Base-by-base conservation (phyloP, 1,140 invertebrate genomes). In the Drosophila bipectinata region DNA sequence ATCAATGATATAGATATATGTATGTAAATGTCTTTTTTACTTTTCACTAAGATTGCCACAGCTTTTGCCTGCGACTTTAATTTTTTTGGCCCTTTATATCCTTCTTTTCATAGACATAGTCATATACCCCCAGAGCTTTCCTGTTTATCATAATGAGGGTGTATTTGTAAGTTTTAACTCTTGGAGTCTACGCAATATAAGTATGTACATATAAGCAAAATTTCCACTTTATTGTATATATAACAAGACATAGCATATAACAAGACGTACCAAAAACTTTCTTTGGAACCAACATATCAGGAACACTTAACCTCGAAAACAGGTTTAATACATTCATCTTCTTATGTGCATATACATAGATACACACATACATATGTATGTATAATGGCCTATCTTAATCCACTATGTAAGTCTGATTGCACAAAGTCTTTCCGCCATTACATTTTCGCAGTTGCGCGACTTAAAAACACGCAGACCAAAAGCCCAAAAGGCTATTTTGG, bases 311-410 rank as follows among this genome's bases (percentile, higher is more conserved):
- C 34, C 10, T 37, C 34, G 4, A 37, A 37, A 37, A 37, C 14
- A 58, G 30, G 55, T 47, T 26, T 45, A 47, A 58, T 47, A 53
- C 44, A 44, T 72, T 37, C 59, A 28, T 21, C 45, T 24, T 18
- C 32, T 69, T 62, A 28, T 52, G 49, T 55, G 59, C 21, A 34
- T 28, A n/a, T 12, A 32, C 26, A 24, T 18, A 51, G 5, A 8
- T 52, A 55, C 28, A 51, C 24, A 55, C 28, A 28, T 21, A 55
- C 28, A 28, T 21, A 21, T 21, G 21, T 30, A 24, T 51, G n/a
- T 18, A 37, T 18, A 34, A 30, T 57, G 10, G 34, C 34, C 10
- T 10, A 37, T 37, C 34, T 37, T 37, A n/a, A 37, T 37, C 41
- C 15, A 18, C 41, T 44, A 44, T 44, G 8, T 44, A 44, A 44